Conservation (phyloP, 2,888 invertebrate genomes). For the Nemoura dubitans region DNA sequence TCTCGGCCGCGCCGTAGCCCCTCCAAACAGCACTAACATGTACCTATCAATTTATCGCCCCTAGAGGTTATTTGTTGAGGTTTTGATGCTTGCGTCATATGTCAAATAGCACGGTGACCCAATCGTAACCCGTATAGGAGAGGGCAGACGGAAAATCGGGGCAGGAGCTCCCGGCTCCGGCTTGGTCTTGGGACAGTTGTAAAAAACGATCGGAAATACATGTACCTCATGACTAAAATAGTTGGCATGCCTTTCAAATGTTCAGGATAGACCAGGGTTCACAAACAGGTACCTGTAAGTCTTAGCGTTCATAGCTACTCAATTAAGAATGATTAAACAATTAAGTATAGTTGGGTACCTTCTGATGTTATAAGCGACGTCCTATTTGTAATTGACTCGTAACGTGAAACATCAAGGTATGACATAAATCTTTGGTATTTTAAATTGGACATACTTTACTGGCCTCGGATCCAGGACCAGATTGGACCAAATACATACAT, state of each 20-base stretch:
- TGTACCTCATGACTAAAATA: neutral
- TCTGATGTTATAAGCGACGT: neutral
- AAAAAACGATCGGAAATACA: neutral
- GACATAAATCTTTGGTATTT: neutral
- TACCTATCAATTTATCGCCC: constrained; percentile 26
- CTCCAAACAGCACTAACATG: constrained; percentile 26
- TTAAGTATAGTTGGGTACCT: neutral
- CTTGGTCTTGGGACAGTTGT: too few species aligned
- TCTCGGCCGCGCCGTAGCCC: neutral
- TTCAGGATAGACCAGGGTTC: neutral
- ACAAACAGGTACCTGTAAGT: neutral
- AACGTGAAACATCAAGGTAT: neutral
- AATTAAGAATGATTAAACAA: constrained; percentile 12
- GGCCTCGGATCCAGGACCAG: neutral
- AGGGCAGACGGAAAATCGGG: neutral
- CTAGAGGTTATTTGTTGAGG: constrained; percentile 15
- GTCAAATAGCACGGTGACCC: constrained; percentile 7
- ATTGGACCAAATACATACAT: too few species aligned
- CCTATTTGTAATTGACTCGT: neutral
- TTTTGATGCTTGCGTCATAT: neutral
- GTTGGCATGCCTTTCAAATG: neutral
- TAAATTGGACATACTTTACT: neutral
- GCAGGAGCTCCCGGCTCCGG: too few species aligned
- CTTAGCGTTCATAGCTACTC: neutral
- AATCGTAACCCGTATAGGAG: neutral